Percentiles rank a stretch among this genome's conserved stretches.
phyloP scores from a whole-genome alignment of 92 coral and sea anemone species.

The Scolanthus callimorphus region DNA sequence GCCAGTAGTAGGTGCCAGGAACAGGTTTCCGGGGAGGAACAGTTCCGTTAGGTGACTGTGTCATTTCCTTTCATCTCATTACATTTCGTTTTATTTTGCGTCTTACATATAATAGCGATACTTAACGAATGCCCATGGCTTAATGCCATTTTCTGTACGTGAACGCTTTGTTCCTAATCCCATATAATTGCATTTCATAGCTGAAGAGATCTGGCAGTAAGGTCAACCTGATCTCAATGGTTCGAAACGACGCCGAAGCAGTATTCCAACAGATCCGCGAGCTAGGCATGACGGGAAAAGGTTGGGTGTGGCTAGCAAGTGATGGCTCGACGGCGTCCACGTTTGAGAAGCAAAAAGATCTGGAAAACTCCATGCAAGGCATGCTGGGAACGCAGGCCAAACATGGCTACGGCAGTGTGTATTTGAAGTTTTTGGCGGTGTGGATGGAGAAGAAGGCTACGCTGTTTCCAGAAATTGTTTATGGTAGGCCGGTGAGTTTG shows the following conservation, averaged over 20 bases:
- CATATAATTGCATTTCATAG: conserved; percentile 27
- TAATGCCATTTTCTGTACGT: no score
- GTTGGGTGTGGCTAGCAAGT: conserved; percentile 97
- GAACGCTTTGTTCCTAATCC: background rate
- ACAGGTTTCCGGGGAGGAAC: no score
- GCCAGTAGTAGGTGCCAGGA: no score
- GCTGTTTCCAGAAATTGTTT: conserved; percentile 71
- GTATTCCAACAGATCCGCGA: conserved; percentile 98
- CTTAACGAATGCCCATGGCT: no score
- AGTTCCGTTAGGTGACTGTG: no score
- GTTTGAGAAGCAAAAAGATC: conserved; percentile 72
- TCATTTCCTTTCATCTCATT: no score
- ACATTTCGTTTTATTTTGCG: no score
- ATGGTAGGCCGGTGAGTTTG: conserved; percentile 63
- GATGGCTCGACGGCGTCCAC: conserved; percentile 97
- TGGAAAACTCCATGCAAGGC: conserved; percentile 92
- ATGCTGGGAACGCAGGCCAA: conserved; percentile 98
- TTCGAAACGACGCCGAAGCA: conserved; percentile 94
- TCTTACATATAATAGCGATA: no score
- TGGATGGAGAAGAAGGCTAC: conserved; percentile 88
- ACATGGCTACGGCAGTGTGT: conserved; percentile 92
- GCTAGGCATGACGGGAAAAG: conserved; percentile 97
- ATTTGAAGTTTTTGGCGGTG: conserved; percentile 75
- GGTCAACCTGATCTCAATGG: conserved; percentile 93
- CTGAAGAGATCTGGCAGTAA: conserved; percentile 78